These are phyloP conservation scores for Amphiura filiformis DNA, from an alignment of 35 echinoderm and acorn worm species.

Conservation along the genomic window DNA sequence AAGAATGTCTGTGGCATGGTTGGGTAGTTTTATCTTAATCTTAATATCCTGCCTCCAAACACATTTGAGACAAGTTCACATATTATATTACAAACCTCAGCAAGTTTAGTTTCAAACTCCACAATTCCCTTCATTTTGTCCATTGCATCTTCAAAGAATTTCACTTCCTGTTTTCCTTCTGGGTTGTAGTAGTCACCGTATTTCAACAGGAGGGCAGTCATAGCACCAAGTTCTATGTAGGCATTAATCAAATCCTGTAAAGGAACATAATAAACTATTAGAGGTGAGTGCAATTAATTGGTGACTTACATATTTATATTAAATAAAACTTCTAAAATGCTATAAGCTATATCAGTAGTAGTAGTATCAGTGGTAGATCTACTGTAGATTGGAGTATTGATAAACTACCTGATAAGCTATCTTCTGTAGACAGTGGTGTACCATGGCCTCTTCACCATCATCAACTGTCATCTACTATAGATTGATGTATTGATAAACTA, in stretches of 20 bases:
- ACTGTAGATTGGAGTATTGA: not conserved
- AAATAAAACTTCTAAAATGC: not conserved
- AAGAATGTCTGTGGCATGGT: no score
- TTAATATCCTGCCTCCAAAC: no score
- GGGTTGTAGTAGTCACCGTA: not conserved
- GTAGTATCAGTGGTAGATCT: no score
- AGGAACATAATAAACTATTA: not conserved
- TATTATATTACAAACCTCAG: no score
- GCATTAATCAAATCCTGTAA: constrained; percentile 18
- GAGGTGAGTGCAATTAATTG: not conserved
- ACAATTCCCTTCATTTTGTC: constrained; percentile 43
- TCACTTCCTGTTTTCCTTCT: not conserved
- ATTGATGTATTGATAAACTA: not conserved
- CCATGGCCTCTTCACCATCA: not conserved
- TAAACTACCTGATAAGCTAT: not conserved
- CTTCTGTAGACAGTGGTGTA: not conserved
- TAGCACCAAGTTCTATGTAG: constrained; percentile 23
- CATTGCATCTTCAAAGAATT: not conserved
- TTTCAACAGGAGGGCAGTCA: not conserved
- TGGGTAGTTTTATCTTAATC: no score
- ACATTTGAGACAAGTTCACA: no score
- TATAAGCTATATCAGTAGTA: no score
- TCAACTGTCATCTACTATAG: not conserved
- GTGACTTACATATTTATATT: not conserved
- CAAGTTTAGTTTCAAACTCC: constrained; percentile 69